Conservation (phyloP, 2,113 vertebrate species). For the Edolisoma coerulescens region DNA sequence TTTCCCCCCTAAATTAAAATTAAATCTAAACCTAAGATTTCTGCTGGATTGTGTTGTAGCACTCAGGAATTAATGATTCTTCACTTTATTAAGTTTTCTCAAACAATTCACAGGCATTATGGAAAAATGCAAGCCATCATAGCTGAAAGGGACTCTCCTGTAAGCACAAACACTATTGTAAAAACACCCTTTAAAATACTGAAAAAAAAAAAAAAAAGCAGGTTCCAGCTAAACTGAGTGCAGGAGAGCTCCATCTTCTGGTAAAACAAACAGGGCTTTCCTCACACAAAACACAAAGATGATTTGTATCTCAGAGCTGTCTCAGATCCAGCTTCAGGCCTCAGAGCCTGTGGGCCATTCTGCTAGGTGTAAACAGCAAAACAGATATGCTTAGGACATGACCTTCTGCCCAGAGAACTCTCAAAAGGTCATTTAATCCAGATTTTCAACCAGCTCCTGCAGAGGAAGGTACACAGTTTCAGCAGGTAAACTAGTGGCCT, state of each 20-base stretch:
- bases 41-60: not conserved
- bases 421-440: not conserved
- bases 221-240: not conserved
- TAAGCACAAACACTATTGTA: not conserved
- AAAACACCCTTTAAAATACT: not conserved
- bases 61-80: not conserved
- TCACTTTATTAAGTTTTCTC: not conserved
- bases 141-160: not conserved
- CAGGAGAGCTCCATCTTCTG: slow-evolving; percentile 23
- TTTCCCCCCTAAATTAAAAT: not conserved
- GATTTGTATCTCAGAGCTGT: not conserved
- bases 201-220: not conserved
- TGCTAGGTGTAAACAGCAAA: not conserved
- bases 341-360: not conserved
- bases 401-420: not conserved
- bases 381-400: fast-evolving
- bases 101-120: not conserved
- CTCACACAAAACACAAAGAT: not conserved
- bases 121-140: not conserved
- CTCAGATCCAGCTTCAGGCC: not conserved
- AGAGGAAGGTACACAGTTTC: not conserved
- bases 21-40: not conserved
- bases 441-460: not conserved
- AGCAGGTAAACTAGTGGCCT: not conserved
- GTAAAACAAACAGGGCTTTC: not conserved